Evolutionary conservation across 2,797 vertebrate species (phyloP), one percentile per base, ranked within the genome.

Genomic region (Eulemur coronatus): DNA sequence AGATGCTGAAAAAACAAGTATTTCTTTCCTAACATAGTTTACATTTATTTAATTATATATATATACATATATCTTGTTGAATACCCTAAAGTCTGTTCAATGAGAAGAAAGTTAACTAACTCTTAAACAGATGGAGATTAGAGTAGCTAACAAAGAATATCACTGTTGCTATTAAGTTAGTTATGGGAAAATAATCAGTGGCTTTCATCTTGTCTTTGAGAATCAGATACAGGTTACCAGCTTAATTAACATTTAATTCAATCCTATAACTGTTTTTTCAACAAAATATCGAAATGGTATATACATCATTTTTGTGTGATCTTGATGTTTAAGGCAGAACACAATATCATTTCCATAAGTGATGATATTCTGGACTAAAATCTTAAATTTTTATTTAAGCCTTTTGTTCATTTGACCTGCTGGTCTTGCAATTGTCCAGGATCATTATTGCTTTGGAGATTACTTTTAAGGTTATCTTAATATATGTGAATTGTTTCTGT

Each of bases 301-400:
- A 15, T 24, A 15, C 10, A 70, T 57, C 17, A 59, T 67, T 85
- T 50, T 33, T 84, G 12, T 86, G 14, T 63, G 22, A 82, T 50
- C 63, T 41, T 63, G 30, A 38, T 84, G 15, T 87, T 61, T 80
- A 84, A 86, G 26, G 4, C 6, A 80, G 72, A 94, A 88, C n/a
- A n/a, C 15, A 82, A 1, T 61, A 61, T 18, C 3, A 38, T 89
- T 92, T 91, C 35, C 15, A 28, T 43, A 89, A 82, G 7, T 78
- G 6, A 75, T 61, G 41, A 61, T 76, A 85, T 48, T 85, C 35
- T 80, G 50, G 52, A 57, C 4, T 80, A 70, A 89, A 76, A 69
- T 63, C 15, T 78, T 67, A 80, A 87, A 50, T 50, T 70, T 97
- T 72, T 92, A 78, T n/a, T 76, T 96, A 48, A 90, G 55, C 13